phyloP scores from a whole-genome alignment of 2,797 vertebrate genomes.

The Morus bassanus region DNA sequence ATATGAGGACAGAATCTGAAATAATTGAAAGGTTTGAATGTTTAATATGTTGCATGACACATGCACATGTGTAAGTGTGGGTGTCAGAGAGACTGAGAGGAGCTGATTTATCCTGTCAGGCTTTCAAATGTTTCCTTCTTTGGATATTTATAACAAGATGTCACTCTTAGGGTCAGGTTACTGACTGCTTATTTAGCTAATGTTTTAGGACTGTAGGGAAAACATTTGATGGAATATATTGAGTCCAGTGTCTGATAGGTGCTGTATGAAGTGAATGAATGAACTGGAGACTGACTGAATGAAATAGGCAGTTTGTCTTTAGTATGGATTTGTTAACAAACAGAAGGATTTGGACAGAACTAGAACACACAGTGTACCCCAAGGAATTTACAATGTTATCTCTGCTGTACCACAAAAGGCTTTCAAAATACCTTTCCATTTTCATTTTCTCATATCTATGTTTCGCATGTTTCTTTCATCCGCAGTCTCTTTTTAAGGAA shows the following conservation, averaged over 20 bases:
- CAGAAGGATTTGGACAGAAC: not conserved
- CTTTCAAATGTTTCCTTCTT: not conserved
- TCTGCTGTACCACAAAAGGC: not conserved
- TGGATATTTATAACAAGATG: slow-evolving; percentile 12
- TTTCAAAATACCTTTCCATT: not conserved
- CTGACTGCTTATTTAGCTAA: slow-evolving; percentile 13
- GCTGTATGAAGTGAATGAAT: not conserved
- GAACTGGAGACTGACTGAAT: not conserved
- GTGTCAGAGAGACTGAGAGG: not conserved
- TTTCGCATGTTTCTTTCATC: not conserved
- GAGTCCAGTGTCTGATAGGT: not conserved
- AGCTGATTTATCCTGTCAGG: not conserved
- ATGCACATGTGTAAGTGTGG: not conserved
- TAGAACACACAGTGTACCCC: not conserved
- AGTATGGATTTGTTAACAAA: not conserved
- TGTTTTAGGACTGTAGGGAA: not conserved
- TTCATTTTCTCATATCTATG: not conserved
- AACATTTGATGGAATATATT: not conserved
- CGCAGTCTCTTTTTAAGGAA: not conserved
- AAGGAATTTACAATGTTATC: not conserved
- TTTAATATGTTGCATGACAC: not conserved
- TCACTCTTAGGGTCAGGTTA: not conserved
- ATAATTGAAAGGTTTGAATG: slow-evolving; percentile 10
- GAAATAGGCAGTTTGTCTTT: not conserved
- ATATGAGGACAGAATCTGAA: not conserved